Conservation (phyloP, 2,888 invertebrate species). For the Acleris holmiana region DNA sequence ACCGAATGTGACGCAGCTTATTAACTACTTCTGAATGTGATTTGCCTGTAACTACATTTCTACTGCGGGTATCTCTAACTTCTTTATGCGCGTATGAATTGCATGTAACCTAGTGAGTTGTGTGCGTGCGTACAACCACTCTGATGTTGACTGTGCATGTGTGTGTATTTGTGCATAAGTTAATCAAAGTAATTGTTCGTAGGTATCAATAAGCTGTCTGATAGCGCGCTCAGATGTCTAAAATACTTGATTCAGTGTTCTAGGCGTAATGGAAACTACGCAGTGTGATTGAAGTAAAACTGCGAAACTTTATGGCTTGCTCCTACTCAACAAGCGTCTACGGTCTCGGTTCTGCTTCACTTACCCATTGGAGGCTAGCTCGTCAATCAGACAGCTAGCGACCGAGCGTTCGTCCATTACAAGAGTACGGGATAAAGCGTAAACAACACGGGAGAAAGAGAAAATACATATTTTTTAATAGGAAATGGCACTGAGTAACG, state of each 20-base stretch:
- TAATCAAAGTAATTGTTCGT: constrained; percentile 47
- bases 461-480: constrained; percentile 72
- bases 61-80: constrained; percentile 10
- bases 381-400: constrained; percentile 93
- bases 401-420: constrained; percentile 66
- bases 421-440: constrained; percentile 76
- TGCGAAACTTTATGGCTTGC: constrained; percentile 46
- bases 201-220: constrained; percentile 13
- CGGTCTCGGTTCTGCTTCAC: constrained; percentile 70
- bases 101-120: constrained; percentile 31
- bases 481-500: constrained; percentile 62
- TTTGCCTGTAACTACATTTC: constrained; percentile 15
- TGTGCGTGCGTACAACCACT: constrained; percentile 58
- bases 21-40: constrained; percentile 21
- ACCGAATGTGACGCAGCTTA: constrained; percentile 23
- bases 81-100: constrained; percentile 11
- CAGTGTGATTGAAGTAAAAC: constrained; percentile 31
- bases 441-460: constrained; percentile 78
- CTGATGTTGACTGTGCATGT: constrained; percentile 42
- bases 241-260: constrained; percentile 29
- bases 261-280: constrained; percentile 44
- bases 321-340: constrained; percentile 72
- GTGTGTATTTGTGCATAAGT: constrained; percentile 27
- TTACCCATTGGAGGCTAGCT: constrained; percentile 92
- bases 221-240: constrained; percentile 20